These are phyloP conservation scores for Agonopterix subpropinquella DNA, from an alignment of 2,888 invertebrate genomes.

Conservation along the genomic window DNA sequence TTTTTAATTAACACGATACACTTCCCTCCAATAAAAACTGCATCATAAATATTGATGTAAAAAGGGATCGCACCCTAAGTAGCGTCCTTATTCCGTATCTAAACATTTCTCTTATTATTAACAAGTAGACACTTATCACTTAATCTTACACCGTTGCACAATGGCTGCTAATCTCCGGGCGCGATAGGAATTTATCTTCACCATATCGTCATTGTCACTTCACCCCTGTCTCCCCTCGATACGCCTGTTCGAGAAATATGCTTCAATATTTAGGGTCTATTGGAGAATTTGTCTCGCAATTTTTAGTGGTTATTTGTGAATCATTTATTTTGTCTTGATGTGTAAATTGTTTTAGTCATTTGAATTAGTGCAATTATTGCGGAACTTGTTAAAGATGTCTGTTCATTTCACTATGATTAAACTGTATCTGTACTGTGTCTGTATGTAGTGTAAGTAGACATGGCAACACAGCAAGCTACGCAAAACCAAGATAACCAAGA, in stretches of 20 bases:
- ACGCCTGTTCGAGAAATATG: constrained; percentile 31
- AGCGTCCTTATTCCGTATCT: constrained; percentile 34
- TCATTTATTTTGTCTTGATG: constrained; percentile 3
- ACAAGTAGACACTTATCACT: constrained; percentile 70
- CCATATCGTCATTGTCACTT: constrained; percentile 54
- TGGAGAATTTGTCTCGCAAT: constrained; percentile 23
- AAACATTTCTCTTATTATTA: constrained; percentile 69
- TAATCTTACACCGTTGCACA: constrained; percentile 69
- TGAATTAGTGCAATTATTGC: background rate
- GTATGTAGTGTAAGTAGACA: too few relatives aligned
- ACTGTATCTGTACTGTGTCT: too few relatives aligned
- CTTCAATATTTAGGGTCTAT: constrained; percentile 34
- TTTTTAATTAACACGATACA: constrained; percentile 13
- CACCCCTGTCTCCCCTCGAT: constrained; percentile 33
- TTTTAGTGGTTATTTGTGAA: constrained; percentile 12
- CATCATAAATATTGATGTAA: constrained; percentile 43
- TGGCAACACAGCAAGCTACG: too few relatives aligned
- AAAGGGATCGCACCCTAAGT: constrained; percentile 32
- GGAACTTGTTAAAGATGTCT: too few relatives aligned
- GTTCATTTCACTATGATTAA: too few relatives aligned
- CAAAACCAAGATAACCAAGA: too few relatives aligned
- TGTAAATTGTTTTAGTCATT: background rate
- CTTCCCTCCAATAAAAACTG: constrained; percentile 24
- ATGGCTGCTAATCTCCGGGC: constrained; percentile 65
- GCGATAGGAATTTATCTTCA: constrained; percentile 55